phyloP scores from a whole-genome alignment of 2,888 invertebrate genomes.

The Sarcophaga carnaria region DNA sequence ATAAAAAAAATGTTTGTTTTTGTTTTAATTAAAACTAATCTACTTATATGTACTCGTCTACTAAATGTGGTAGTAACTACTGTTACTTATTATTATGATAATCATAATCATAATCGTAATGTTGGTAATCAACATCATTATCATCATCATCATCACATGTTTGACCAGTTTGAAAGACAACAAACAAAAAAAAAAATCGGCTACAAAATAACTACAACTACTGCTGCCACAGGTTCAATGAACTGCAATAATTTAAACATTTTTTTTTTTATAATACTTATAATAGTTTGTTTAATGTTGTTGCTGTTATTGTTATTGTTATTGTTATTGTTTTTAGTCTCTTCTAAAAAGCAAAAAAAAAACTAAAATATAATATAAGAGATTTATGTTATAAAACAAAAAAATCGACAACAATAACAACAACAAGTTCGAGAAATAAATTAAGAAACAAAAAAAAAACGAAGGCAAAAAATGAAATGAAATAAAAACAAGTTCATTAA shows the following conservation, averaged over 20 bases:
- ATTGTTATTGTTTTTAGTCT: neutral
- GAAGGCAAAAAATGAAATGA: constrained; percentile 14
- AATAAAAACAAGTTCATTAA: constrained; percentile 6
- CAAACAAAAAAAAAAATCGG: neutral
- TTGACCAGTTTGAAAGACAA: constrained; percentile 23
- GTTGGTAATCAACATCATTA: constrained; percentile 11
- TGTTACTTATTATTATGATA: constrained; percentile 1
- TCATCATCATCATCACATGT: neutral
- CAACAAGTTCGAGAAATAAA: neutral
- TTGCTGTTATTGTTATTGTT: neutral
- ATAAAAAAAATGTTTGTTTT: too few species aligned
- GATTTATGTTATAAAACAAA: constrained; percentile 39
- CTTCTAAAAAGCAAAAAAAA: constrained; percentile 4
- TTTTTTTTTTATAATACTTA: neutral
- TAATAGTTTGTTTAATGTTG: constrained; percentile 30
- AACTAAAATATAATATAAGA: constrained; percentile 24
- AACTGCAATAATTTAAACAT: constrained; percentile 41
- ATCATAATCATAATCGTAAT: constrained; percentile 21
- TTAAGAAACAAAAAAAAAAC: constrained; percentile 18
- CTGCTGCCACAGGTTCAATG: constrained; percentile 38
- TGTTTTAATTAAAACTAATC: constrained; percentile 4
- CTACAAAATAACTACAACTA: constrained; percentile 4
- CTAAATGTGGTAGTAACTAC: neutral
- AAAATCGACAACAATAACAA: constrained; percentile 9
- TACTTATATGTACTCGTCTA: neutral